phyloP scores from a whole-genome alignment of 2,888 invertebrate species.

The Carpatolechia fugitivella region DNA sequence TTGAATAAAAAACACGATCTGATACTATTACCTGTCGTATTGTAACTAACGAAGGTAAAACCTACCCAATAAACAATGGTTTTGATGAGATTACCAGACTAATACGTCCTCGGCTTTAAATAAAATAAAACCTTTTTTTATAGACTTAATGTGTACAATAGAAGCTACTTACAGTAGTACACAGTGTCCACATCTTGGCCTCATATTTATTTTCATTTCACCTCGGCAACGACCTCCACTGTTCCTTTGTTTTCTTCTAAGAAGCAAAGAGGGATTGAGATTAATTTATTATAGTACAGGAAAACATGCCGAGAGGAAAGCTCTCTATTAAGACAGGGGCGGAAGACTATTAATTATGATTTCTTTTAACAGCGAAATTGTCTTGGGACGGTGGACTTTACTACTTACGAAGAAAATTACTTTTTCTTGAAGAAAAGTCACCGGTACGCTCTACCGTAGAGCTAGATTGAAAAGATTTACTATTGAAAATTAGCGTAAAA shows the following conservation, averaged over 20 bases:
- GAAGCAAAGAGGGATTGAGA: constrained; percentile 60
- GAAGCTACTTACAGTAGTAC: not conserved
- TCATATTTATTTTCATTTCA: constrained; percentile 1
- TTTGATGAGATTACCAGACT: not conserved
- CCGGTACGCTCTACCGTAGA: too few relatives aligned
- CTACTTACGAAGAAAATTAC: too few relatives aligned
- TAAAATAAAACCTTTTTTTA: too few relatives aligned
- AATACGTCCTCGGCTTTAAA: too few relatives aligned
- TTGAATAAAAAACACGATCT: too few relatives aligned
- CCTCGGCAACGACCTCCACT: not conserved
- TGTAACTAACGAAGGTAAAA: too few relatives aligned
- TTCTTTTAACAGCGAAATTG: constrained; percentile 69
- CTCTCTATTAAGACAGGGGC: constrained; percentile 72
- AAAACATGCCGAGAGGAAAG: constrained; percentile 71
- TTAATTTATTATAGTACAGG: constrained; percentile 74
- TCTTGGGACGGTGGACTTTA: constrained; percentile 27
- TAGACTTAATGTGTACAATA: too few relatives aligned
- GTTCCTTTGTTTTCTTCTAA: not conserved
- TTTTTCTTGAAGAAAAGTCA: too few relatives aligned
- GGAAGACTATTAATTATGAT: constrained; percentile 72
- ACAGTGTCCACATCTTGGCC: not conserved
- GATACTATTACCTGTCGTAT: too few relatives aligned
- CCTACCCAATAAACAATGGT: not conserved
- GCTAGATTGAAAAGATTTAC: too few relatives aligned
- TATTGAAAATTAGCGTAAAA: too few relatives aligned